Evolutionary conservation across 2,797 vertebrate genomes (phyloP).

Genomic region (Chloroceryle inda): DNA sequence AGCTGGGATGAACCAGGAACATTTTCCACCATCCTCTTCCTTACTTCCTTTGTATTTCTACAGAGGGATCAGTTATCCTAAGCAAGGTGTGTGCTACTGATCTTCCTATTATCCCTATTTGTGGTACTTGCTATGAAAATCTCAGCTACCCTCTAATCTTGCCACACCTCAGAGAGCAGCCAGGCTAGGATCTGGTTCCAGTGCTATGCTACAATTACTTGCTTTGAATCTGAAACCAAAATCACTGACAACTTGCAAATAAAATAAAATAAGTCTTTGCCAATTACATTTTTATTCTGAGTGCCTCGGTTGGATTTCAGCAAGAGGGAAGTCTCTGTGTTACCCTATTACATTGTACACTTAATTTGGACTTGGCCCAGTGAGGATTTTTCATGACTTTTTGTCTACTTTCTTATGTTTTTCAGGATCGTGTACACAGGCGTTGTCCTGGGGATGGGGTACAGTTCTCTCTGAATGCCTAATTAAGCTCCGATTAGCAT

Average conservation of each 20-base stretch:
- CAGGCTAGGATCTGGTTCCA: background rate
- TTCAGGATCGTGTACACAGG: background rate
- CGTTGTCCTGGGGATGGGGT: slow-evolving; percentile 19
- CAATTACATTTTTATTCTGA: slow-evolving; percentile 6
- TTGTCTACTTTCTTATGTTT: background rate
- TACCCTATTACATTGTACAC: background rate
- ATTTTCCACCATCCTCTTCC: background rate
- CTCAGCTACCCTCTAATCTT: slow-evolving; percentile 23
- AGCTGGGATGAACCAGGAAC: background rate
- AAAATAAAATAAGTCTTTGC: background rate
- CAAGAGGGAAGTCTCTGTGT: background rate
- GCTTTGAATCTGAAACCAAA: slow-evolving; percentile 29
- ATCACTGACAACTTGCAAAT: background rate
- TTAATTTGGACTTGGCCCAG: slow-evolving; percentile 15
- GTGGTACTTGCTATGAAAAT: background rate
- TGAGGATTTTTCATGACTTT: slow-evolving; percentile 28
- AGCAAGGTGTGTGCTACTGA: background rate
- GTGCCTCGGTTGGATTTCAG: background rate
- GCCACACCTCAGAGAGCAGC: slow-evolving; percentile 4
- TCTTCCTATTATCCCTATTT: background rate
- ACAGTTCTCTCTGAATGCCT: slow-evolving; percentile 45
- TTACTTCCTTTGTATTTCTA: background rate
- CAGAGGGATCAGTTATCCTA: background rate
- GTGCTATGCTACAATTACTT: background rate
- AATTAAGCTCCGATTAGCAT: slow-evolving; percentile 70